phyloP scores from a whole-genome alignment of 2,888 invertebrate genomes.

The Drosophila ochracea region DNA sequence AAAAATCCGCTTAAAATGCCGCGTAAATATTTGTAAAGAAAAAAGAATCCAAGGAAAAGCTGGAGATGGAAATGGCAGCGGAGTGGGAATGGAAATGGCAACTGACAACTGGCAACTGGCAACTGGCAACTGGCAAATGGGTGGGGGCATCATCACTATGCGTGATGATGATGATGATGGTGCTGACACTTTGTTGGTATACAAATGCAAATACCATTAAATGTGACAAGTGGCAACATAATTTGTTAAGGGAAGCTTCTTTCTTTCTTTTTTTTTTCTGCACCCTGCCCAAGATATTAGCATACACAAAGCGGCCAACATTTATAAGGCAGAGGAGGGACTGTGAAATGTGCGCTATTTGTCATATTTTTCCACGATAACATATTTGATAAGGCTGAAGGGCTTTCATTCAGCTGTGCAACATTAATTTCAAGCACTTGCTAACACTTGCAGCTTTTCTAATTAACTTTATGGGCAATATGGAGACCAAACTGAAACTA shows the following conservation, averaged over 20 bases:
- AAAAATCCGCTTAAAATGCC: slow-evolving; percentile 79
- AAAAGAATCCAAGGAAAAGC: slow-evolving; percentile 50
- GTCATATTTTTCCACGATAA: slow-evolving; percentile 83
- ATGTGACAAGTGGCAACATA: slow-evolving; percentile 82
- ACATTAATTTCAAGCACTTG: slow-evolving; percentile 19
- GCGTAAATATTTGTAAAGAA: slow-evolving; percentile 79
- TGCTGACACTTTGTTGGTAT: slow-evolving; percentile 75
- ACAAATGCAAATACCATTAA: slow-evolving; percentile 83
- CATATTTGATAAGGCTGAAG: slow-evolving; percentile 62
- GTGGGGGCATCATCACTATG: slow-evolving; percentile 47
- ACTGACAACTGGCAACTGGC: slow-evolving; percentile 12
- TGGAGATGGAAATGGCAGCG: not conserved
- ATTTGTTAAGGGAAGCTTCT: slow-evolving; percentile 73
- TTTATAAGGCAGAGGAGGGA: slow-evolving; percentile 34
- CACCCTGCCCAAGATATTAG: slow-evolving; percentile 66
- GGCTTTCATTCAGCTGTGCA: slow-evolving; percentile 5
- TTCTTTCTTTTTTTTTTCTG: slow-evolving; percentile 14
- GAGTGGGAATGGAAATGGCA: slow-evolving; percentile 15
- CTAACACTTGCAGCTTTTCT: slow-evolving; percentile 43
- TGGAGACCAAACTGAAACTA: slow-evolving; percentile 33
- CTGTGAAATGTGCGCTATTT: slow-evolving; percentile 70
- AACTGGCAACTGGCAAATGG: slow-evolving; percentile 7
- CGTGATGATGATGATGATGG: slow-evolving; percentile 70
- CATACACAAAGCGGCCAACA: slow-evolving; percentile 79
- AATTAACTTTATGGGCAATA: slow-evolving; percentile 61